Base-by-base conservation (phyloP, 1,140 invertebrate species). In the Stegodyphus dumicola region DNA sequence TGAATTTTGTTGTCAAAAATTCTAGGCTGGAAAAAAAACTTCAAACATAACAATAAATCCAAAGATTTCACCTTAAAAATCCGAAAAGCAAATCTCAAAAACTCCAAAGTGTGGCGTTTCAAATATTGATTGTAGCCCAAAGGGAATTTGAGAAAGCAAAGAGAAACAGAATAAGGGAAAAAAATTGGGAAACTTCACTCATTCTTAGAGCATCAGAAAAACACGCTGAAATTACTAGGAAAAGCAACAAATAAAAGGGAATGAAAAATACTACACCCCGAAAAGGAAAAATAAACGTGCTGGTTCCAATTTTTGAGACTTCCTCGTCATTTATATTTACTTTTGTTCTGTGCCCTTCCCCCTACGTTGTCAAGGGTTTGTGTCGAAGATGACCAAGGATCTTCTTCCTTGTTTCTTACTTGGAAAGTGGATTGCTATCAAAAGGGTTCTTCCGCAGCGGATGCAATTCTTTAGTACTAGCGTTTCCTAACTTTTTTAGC, bases 111-210 rank as follows among this genome's bases (percentile, higher is more conserved):
- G 54, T 18, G 53, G 78, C 18, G 78, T 80, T 73, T 80, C 78
- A 80, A 80, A 80, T 80, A 80, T 80, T 80, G 78, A 80, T 80
- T 80, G 78, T 80, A 71, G 69, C 78, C 69, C 69, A 60, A 49
- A 73, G 78, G 78, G 78, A 80, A 73, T 73, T 60, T 56, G 7
- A 51, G 15, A 73, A 66, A 33, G 33, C 33, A 33, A 33, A 17
- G 51, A 11, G 17, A 17, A 53, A 65, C 18, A 65, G 15, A 77
- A 49, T n/a, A 65, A 6, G 13, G 13, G 51, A 73, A 71, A n/a
- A 64, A 48, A 48, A 11, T 48, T 64, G 17, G 17, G 13, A 73
- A 80, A 49, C 69, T 73, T 80, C 69, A 80, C 69, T 80, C 78
- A 80, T 80, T 80, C 69, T 80, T 73, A 33, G 17, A 60, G 56